Evolutionary conservation across 1,140 invertebrate genomes (phyloP).

Genomic region (Rhizoglyphus robini): DNA sequence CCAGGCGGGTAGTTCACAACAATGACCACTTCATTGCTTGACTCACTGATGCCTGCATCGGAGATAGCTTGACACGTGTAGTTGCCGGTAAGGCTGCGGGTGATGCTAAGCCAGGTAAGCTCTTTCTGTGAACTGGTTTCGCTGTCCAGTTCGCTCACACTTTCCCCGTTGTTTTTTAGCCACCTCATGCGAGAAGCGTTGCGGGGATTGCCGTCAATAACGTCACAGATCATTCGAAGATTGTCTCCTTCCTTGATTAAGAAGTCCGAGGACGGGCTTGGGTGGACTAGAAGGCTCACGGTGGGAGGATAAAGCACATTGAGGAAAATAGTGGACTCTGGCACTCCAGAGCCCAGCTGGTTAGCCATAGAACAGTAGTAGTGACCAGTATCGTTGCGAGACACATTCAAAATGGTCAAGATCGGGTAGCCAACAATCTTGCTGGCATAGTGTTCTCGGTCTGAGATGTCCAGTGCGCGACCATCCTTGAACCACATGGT

Average conservation of each 20-base stretch:
- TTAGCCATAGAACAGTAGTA: conserved; percentile 67
- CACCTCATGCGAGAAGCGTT: conserved; percentile 43
- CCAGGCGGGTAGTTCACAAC: conserved; percentile 24
- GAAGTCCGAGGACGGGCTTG: neutral
- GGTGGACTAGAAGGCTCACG: conserved; percentile 52
- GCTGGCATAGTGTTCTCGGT: conserved; percentile 9
- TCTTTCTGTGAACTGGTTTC: conserved; percentile 53
- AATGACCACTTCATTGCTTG: conserved; percentile 13
- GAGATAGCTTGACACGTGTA: conserved; percentile 77
- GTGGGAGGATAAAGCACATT: conserved; percentile 42
- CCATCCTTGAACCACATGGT: conserved; percentile 27
- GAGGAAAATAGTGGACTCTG: conserved; percentile 23
- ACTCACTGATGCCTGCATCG: conserved; percentile 63
- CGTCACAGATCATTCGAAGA: conserved; percentile 56
- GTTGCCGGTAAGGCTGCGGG: conserved; percentile 71
- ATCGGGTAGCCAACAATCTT: conserved; percentile 22
- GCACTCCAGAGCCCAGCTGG: conserved; percentile 48
- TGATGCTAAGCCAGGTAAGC: conserved; percentile 43
- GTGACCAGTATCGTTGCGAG: conserved; percentile 57
- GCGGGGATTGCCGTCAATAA: conserved; percentile 43
- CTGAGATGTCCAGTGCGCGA: conserved; percentile 18
- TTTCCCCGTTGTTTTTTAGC: conserved; percentile 48
- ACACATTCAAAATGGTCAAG: conserved; percentile 58
- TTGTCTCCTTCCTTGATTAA: conserved; percentile 54
- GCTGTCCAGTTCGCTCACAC: conserved; percentile 50